A percentile compares a stretch with the other conserved stretches of the same genome.
phyloP scores from a whole-genome alignment of 2,888 invertebrate species.

The Ennomos quercinarius region DNA sequence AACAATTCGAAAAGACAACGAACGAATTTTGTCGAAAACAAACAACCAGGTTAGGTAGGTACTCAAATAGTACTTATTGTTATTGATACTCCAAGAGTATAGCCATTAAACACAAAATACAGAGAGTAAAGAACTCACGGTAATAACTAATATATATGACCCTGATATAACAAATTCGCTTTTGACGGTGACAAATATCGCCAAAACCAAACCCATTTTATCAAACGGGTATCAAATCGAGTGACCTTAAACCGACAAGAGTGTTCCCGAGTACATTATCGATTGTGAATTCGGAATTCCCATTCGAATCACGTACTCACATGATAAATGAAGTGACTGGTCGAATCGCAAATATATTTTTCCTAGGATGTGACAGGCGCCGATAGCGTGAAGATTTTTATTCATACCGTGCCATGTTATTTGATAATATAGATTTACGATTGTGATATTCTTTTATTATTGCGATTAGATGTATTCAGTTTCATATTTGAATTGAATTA shows the following conservation, averaged over 20 bases:
- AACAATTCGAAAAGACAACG: no score
- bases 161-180: no score
- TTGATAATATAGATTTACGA: slow-evolving; percentile 24
- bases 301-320: slow-evolving; percentile 48
- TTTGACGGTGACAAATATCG: no score
- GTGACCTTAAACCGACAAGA: slow-evolving; percentile 27
- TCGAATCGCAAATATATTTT: slow-evolving; percentile 42
- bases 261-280: slow-evolving; percentile 30
- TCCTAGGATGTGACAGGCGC: slow-evolving; percentile 38
- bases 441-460: not conserved
- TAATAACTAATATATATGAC: no score
- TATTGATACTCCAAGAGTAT: no score
- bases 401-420: slow-evolving; percentile 33
- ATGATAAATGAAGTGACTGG: slow-evolving; percentile 50
- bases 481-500: no score
- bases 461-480: no score
- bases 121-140: no score
- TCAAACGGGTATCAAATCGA: slow-evolving; percentile 22
- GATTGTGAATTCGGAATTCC: slow-evolving; percentile 39
- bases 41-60: no score
- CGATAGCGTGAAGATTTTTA: slow-evolving; percentile 39
- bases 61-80: no score
- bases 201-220: slow-evolving; percentile 7
- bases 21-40: no score
- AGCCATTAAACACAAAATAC: no score